Base-by-base conservation (phyloP, 2,113 vertebrate species). In the Cacatua alba region DNA sequence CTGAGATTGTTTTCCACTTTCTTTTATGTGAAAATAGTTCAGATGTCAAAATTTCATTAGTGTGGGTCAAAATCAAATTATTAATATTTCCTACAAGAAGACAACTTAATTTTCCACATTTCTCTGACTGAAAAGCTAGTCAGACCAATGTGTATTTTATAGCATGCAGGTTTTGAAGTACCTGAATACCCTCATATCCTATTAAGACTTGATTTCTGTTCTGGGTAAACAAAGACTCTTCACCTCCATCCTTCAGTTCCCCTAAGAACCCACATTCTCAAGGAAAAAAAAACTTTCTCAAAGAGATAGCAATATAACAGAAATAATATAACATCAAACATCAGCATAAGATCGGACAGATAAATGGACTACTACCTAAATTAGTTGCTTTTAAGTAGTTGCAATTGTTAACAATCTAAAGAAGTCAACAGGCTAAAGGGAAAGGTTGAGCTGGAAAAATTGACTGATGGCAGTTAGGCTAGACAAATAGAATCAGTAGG, bases 21-120 rank as follows among this genome's bases (percentile, higher is more conserved):
- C 53, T 80, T 93, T 57, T 72, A 57, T 39, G 31, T 74, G 78
- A 72, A 88, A 94, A 76, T 46, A 72, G 20, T 79, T 62, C 37
- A 82, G 65, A 82, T 57, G 74, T 92, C 84, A 89, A 82, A 41
- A 91, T 87, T 76, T 84, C 62, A 88, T 91, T 70, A 69, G 13
- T 37, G 44, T 72, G 70, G 19, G 51, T 24, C 90, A 51, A 90
- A 95, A 93, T 48, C 14, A 81, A 86, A 63, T 68, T 82, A 72
- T 70, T 70, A 84, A 46, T 77, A 69, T 92, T 91, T 88, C 88
- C 43, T 76, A 49, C 43, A 67, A 74, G 39, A 79, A 80, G 20
- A 52, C 14, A 81, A 78, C 55, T 68, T 46, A 39, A 78, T 92
- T 92, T 89, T 81, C 35, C 33, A 18, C 31, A 23, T 84, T 64